Percentiles rank a stretch among this genome's conserved stretches.
Conservation (phyloP, 2,113 vertebrate genomes). For the Junco hyemalis region DNA sequence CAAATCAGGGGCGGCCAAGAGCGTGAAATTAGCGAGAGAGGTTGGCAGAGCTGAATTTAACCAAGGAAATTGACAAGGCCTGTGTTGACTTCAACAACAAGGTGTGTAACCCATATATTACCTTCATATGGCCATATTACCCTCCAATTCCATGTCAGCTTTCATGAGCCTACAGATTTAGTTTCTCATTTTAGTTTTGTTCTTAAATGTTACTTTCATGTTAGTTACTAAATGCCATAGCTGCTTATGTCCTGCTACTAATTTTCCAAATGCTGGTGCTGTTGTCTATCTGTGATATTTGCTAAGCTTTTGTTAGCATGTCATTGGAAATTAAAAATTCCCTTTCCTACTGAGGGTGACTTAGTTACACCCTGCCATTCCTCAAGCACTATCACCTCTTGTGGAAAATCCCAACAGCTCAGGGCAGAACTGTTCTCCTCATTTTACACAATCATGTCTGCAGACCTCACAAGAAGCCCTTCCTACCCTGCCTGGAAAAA, state of each 20-base stretch:
- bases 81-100: not conserved
- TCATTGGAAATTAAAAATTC: not conserved
- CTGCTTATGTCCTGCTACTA: not conserved
- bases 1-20: not conserved
- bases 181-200: not conserved
- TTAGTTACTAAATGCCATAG: not conserved
- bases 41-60: not conserved
- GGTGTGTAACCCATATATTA: not conserved
- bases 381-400: not conserved
- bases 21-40: not conserved
- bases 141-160: not conserved
- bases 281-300: not conserved
- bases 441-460: accelerated
- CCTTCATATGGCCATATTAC: not conserved
- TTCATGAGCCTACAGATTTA: not conserved
- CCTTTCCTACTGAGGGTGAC: too few relatives aligned
- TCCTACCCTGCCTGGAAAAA: not conserved
- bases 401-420: not conserved
- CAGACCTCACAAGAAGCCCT: not conserved
- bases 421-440: not conserved
- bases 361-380: not conserved
- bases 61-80: not conserved
- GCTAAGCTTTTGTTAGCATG: not conserved
- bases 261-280: not conserved
- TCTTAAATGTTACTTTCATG: not conserved